Evolutionary conservation across 2,888 invertebrate species (phyloP).

Genomic region (Agelastica alni): DNA sequence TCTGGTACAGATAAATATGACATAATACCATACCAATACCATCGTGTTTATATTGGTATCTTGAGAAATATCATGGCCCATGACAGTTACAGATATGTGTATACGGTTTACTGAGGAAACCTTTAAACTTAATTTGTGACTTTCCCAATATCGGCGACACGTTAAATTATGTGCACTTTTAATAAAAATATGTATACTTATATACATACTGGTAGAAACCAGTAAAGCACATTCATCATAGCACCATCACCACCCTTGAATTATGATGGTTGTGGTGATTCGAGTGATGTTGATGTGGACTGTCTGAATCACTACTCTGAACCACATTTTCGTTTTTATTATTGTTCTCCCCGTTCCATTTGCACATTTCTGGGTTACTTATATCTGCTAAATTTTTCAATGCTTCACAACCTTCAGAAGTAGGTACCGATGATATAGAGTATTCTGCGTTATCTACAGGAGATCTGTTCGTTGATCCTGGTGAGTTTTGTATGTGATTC

Average conservation of each 20-base stretch:
- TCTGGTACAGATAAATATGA: too few relatives aligned
- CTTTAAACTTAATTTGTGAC: constrained; percentile 8
- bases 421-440: constrained; percentile 24
- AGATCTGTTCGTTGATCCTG: constrained; percentile 46
- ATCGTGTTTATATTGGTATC: too few relatives aligned
- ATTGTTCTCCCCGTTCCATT: constrained; percentile 51
- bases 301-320: constrained; percentile 49
- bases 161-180: constrained; percentile 44
- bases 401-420: constrained; percentile 48
- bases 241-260: constrained; percentile 57
- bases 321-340: constrained; percentile 46
- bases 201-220: constrained; percentile 41
- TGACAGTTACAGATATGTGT: too few relatives aligned
- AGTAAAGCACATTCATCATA: constrained; percentile 52
- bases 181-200: constrained; percentile 48
- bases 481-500: constrained; percentile 46
- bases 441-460: constrained; percentile 35
- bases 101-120: too few relatives aligned
- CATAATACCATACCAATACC: too few relatives aligned
- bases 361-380: constrained; percentile 52
- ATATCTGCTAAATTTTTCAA: constrained; percentile 51
- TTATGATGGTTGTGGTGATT: constrained; percentile 54
- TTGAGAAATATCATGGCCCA: too few relatives aligned
- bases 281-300: constrained; percentile 54
- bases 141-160: constrained; percentile 29